phyloP scores from a whole-genome alignment of 53 echinoderm and acorn worm genomes.

The Antedon mediterranea region DNA sequence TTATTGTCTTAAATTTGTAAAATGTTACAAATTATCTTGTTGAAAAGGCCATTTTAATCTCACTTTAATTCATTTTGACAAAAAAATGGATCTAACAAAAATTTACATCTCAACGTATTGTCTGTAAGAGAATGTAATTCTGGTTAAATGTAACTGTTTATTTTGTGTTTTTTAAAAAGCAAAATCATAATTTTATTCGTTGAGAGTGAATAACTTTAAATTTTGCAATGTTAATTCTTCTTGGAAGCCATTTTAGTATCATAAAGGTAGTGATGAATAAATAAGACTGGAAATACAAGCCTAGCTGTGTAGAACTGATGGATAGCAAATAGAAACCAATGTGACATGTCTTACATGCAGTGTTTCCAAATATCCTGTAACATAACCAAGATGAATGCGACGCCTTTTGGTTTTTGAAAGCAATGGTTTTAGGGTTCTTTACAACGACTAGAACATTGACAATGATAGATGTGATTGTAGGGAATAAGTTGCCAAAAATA shows the following conservation, averaged over 20 bases:
- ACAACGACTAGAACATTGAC: neutral
- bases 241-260: neutral
- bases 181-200: no score
- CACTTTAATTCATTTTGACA: no score
- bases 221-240: no score
- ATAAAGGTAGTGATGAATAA: neutral
- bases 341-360: neutral
- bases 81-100: no score
- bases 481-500: neutral
- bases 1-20: no score
- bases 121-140: no score
- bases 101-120: no score
- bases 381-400: neutral
- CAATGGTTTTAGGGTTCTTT: neutral
- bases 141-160: no score
- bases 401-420: neutral
- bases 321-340: neutral
- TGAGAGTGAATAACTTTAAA: no score
- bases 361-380: neutral
- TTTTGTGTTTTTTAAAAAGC: no score
- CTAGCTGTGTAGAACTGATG: neutral
- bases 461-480: neutral
- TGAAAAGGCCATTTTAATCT: no score
- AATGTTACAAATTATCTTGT: no score
- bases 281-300: neutral